Percentiles rank a stretch among this genome's conserved stretches.
phyloP scores from a whole-genome alignment of 2,797 vertebrate genomes.

The Sphenopsis melanotis region DNA sequence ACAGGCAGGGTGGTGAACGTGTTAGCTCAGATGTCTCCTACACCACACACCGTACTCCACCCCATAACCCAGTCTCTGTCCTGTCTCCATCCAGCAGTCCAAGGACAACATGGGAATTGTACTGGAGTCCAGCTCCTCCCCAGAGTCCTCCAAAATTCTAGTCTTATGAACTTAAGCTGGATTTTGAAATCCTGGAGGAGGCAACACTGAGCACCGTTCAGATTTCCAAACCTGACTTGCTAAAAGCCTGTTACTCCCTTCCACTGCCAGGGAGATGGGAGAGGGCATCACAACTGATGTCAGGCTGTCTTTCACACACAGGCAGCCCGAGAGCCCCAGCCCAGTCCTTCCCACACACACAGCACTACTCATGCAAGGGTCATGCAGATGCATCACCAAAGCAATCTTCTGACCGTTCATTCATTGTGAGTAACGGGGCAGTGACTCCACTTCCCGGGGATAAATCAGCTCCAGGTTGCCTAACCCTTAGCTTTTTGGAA shows the following conservation, averaged over 20 bases:
- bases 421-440: constrained; percentile 17
- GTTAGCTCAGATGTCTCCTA: constrained; percentile 52
- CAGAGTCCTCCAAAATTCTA: not conserved
- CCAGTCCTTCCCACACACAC: not conserved
- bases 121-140: not conserved
- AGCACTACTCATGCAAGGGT: constrained; percentile 11
- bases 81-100: not conserved
- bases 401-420: not conserved
- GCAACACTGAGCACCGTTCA: not conserved
- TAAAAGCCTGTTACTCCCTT: not conserved
- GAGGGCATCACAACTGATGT: not conserved
- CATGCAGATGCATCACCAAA: constrained; percentile 6
- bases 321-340: not conserved
- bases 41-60: not conserved
- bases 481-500: not conserved
- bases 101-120: not conserved
- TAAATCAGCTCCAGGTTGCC: constrained; percentile 1
- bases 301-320: not conserved
- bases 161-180: not conserved
- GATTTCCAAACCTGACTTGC: not conserved
- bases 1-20: constrained; percentile 16
- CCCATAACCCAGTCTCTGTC: not conserved
- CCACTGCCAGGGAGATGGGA: not conserved
- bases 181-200: not conserved
- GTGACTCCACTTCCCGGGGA: not conserved